Base-by-base conservation (phyloP, 2,888 invertebrate genomes). In the Thelaira solivaga region DNA sequence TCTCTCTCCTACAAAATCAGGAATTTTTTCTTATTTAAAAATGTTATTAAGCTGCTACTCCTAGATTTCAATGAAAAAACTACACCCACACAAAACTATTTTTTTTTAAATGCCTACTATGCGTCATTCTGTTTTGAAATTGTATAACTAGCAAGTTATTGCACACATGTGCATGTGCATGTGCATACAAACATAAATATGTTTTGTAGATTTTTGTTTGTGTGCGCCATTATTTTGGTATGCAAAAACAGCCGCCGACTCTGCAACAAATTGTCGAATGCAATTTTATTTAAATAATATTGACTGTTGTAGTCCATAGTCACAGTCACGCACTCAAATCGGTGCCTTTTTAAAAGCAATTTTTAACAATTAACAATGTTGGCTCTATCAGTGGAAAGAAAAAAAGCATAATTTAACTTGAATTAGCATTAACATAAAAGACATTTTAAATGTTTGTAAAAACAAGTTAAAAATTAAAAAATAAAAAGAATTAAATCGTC, bases 41-140 rank as follows among this genome's bases (percentile, higher is more conserved):
- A 51, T 49, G 26, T 59, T 59, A 31, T 67, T 18, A 43, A 51
- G 41, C 41, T 49, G 24, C 34, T 22, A 18, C 31, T 69, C 7
- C 13, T 68, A 68, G 57, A 22, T 41, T 77, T 65, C 39, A 78
- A 73, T 74, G 73, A 57, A 74, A 73, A 55, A 74, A 39, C 45
- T 69, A 78, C 77, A 69, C 73, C 77, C 77, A 73, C 77, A 51
- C 43, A 36, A 39, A 51, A 69, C 68, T 45, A 68, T 57, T 59
- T 68, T 68, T 31, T 41, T 49, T 51, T 67, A 6, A 49, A 16
- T 24, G 31, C 24, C 51, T 31, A 24, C 31, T 62, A 71, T 71
- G 71, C 62, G 71, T 62, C 71, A 71, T 71, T 53, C 62, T 26
- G 45, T 57, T 69, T 31, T 13, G 41, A 31, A 61, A 51, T 39